phyloP scores from a whole-genome alignment of 2,113 vertebrate genomes.

The Sapajus apella region DNA sequence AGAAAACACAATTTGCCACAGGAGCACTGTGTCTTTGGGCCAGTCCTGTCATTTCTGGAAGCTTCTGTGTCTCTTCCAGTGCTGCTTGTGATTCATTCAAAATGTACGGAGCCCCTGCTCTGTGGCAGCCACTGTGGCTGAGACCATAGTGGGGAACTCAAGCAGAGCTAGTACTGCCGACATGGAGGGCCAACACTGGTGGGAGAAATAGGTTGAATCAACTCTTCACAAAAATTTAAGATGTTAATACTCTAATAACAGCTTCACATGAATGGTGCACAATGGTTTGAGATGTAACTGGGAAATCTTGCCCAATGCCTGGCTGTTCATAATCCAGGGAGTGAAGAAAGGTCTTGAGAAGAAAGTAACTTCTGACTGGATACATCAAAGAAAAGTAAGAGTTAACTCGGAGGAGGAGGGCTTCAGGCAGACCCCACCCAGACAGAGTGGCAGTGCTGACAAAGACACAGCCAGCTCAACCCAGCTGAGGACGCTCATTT shows the following conservation, averaged over 20 bases:
- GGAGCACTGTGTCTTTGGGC: not conserved
- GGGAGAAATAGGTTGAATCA: not conserved
- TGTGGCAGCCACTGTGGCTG: not conserved
- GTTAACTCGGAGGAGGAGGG: not conserved
- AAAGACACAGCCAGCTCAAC: not conserved
- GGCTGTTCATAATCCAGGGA: rapidly evolving
- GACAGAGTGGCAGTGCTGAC: not conserved
- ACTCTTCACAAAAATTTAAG: not conserved
- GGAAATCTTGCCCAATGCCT: not conserved
- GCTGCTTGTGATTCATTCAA: not conserved
- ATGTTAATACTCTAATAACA: not conserved
- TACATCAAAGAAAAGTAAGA: not conserved
- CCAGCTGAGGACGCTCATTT: not conserved
- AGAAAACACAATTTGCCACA: not conserved
- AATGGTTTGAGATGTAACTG: not conserved
- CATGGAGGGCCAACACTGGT: rapidly evolving
- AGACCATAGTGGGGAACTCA: not conserved
- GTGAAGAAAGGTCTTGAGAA: not conserved
- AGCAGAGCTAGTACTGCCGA: not conserved
- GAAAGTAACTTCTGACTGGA: not conserved
- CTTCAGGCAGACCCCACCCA: not conserved
- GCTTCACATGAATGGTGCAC: not conserved
- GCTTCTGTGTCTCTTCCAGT: not conserved
- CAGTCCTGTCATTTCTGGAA: not conserved
- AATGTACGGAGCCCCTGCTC: not conserved